Conservation (phyloP, 1,140 invertebrate genomes). For the Argopecten irradians region DNA sequence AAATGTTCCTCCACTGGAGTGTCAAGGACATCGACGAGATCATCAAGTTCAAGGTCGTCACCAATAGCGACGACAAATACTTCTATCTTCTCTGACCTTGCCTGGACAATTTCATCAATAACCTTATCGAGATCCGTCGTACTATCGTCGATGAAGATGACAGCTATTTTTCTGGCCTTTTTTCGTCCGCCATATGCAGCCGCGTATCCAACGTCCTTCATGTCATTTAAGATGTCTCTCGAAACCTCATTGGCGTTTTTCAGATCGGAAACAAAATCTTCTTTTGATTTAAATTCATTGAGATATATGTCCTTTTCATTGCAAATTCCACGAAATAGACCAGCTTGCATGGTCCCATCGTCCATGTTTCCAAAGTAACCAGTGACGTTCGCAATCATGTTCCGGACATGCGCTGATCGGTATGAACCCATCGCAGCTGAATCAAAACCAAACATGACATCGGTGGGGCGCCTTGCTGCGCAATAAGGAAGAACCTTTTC, state of each 20-base stretch:
- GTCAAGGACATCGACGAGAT: slow-evolving; percentile 49
- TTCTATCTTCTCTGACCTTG: slow-evolving; percentile 46
- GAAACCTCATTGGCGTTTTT: slow-evolving; percentile 14
- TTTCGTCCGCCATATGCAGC: slow-evolving; percentile 26
- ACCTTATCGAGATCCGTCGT: slow-evolving; percentile 39
- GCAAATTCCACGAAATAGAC: slow-evolving; percentile 30
- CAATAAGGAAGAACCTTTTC: slow-evolving; percentile 35
- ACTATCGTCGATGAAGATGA: slow-evolving; percentile 48
- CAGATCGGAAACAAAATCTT: not conserved
- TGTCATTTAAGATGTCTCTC: slow-evolving; percentile 26
- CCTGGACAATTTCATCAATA: slow-evolving; percentile 38
- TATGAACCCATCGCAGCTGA: slow-evolving; percentile 30
- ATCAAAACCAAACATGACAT: slow-evolving; percentile 45
- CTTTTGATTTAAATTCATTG: slow-evolving; percentile 33
- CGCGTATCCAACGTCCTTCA: slow-evolving; percentile 14
- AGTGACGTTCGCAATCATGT: slow-evolving; percentile 33
- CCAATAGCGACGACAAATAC: slow-evolving; percentile 56
- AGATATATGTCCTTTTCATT: slow-evolving; percentile 43
- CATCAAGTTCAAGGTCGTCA: slow-evolving; percentile 35
- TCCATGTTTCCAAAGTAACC: slow-evolving; percentile 30
- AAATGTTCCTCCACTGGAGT: slow-evolving; percentile 44
- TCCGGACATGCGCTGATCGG: slow-evolving; percentile 25
- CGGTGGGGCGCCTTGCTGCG: not conserved
- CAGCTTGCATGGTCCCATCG: slow-evolving; percentile 28
- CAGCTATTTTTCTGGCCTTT: slow-evolving; percentile 35